Base-by-base conservation (phyloP, 2,113 vertebrate species). In the Rhinichthys klamathensis region DNA sequence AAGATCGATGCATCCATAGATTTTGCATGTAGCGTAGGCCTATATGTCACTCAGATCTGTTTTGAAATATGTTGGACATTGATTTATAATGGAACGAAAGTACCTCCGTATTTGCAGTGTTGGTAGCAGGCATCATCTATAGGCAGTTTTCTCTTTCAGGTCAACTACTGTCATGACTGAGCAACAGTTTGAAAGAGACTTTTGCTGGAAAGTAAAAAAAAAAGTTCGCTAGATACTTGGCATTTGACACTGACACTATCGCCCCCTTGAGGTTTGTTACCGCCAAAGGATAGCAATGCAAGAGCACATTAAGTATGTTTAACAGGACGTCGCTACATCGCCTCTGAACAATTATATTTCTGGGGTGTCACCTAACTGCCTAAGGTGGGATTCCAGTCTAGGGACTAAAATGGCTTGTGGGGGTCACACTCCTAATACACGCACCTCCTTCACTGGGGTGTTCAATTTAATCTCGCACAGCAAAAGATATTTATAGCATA, bases 401-500 rank as follows among this genome's bases (percentile, higher is more conserved):
- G 63, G 61, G 56, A 54, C 75, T 81, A 85, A 85, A 82, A 77
- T 18, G 81, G 88, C 75, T 63, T n/a, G 30, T 75, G 74, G 32
- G 30, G 74, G 32, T 60, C 38, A 27, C 84, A 65, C 86, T 86
- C 77, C 83, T 80, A 84, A 85, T 84, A 85, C 87, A 80, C 15
- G 80, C 89, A 90, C 89, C 77, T 91, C 89, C 91, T 92, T 92
- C 92, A 87, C 46, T 82, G 65, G 27, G 81, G 91, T 91, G 90
- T 94, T 92, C 91, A 88, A 91, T 95, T 94, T 90, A 93, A 89
- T 89, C 86, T 82, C 85, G 92, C 92, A 75, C 93, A 94, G 95
- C 95, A 95, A 91, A 93, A 92, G 91, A 85, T 96, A 95, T 95
- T 95, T 93, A 93, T 95, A 96, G 92, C 89, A 7, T n/a, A 76